Evolutionary conservation across 2,797 vertebrate species (phyloP).

Genomic region (Falco berigora): DNA sequence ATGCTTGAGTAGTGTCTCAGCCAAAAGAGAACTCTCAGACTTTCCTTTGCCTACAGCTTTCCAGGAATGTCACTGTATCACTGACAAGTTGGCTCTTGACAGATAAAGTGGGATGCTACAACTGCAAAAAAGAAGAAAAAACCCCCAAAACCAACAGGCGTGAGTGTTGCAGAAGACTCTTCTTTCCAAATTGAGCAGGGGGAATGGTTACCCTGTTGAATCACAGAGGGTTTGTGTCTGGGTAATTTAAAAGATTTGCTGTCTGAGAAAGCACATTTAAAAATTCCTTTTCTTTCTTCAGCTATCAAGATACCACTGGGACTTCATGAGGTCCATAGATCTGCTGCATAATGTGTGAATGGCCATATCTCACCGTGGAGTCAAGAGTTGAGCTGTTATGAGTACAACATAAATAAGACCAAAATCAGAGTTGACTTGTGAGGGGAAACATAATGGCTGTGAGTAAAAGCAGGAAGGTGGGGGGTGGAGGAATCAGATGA

Average conservation of each 20-base stretch:
- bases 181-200: neutral
- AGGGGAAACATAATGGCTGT: neutral
- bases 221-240: neutral
- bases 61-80: neutral
- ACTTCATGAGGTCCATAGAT: neutral
- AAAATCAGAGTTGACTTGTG: neutral
- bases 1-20: neutral
- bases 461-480: neutral
- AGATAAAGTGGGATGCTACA: neutral
- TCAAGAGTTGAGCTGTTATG: constrained; percentile 8
- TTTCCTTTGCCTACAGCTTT: neutral
- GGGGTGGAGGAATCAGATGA: neutral
- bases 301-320: neutral
- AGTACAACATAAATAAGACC: neutral
- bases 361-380: constrained; percentile 3
- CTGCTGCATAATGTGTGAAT: constrained; percentile 7
- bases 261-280: neutral
- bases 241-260: constrained; percentile 18
- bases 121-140: neutral
- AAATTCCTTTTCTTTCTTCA: constrained; percentile 15
- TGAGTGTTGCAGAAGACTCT: neutral
- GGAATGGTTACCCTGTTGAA: neutral
- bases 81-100: neutral
- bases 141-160: too few species aligned
- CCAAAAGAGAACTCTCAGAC: neutral